Percentiles rank a stretch among this genome's conserved stretches.
phyloP scores from a whole-genome alignment of 2,888 invertebrate genomes.

The Oeneis ivallda region DNA sequence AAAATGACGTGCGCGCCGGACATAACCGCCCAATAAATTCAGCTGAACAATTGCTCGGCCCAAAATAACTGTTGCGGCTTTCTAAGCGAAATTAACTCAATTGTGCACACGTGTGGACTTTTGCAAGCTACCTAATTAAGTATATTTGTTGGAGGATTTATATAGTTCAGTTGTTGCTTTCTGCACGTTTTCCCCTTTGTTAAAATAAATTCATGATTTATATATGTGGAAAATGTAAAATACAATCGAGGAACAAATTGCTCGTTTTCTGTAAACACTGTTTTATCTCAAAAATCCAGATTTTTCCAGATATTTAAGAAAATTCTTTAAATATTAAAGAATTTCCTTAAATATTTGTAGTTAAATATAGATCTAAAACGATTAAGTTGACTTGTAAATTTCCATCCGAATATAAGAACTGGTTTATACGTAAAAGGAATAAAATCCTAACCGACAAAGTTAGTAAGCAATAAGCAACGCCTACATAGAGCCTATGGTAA shows the following conservation, averaged over 20 bases:
- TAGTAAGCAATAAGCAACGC: slow-evolving; percentile 22
- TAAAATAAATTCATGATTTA: not conserved
- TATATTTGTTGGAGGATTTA: not conserved
- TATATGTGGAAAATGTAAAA: no score
- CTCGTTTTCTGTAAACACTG: no score
- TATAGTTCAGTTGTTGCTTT: not conserved
- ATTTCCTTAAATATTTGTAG: not conserved
- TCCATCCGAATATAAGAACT: slow-evolving; percentile 20
- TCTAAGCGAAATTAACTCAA: slow-evolving; percentile 22
- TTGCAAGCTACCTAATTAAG: slow-evolving; percentile 1
- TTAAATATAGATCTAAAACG: not conserved
- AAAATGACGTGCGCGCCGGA: slow-evolving; percentile 43
- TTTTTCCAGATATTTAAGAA: no score
- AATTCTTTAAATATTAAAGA: no score
- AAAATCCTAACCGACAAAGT: slow-evolving; percentile 26
- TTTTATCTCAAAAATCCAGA: no score
- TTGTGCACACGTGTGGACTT: slow-evolving; percentile 13
- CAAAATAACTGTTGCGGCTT: slow-evolving; percentile 22
- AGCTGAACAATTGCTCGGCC: slow-evolving; percentile 45
- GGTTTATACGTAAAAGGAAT: slow-evolving; percentile 25
- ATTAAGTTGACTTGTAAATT: slow-evolving; percentile 4
- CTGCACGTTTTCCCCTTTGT: not conserved
- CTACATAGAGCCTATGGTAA: slow-evolving; percentile 24
- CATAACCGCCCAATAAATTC: slow-evolving; percentile 51
- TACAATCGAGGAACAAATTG: no score